Percentiles rank a stretch among this genome's conserved stretches.
Conservation (phyloP, 2,797 vertebrate species). For the Tenualosa ilisha region DNA sequence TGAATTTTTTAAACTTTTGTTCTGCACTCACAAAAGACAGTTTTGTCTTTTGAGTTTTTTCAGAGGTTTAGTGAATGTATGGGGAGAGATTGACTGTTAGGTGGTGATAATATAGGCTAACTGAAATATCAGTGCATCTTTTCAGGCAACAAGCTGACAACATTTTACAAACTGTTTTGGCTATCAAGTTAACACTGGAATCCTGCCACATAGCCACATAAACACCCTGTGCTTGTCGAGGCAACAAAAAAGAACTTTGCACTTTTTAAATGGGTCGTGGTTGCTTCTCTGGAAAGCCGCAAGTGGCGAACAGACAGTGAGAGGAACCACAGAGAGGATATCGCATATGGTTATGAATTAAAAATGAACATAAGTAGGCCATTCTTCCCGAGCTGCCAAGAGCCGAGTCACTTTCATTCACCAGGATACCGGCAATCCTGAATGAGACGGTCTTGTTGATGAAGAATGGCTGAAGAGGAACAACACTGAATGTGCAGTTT, state of each 20-base stretch:
- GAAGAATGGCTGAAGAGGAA: neutral
- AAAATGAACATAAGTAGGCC: slow-evolving; percentile 67
- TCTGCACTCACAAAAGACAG: neutral
- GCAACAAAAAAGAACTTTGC: neutral
- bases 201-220: neutral
- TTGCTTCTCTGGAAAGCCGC: neutral
- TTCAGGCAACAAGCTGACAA: neutral
- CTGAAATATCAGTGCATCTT: neutral
- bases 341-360: slow-evolving; percentile 70
- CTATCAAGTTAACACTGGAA: neutral
- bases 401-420: slow-evolving; percentile 9
- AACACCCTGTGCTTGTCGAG: neutral
- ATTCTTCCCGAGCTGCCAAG: slow-evolving; percentile 43
- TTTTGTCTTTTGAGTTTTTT: no score
- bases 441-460: neutral
- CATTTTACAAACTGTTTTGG: neutral
- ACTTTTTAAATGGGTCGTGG: neutral
- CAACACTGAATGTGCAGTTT: neutral
- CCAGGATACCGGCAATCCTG: neutral
- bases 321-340: slow-evolving; percentile 29
- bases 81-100: neutral
- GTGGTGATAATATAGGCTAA: neutral
- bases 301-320: neutral
- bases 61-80: neutral
- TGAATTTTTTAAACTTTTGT: neutral